These are phyloP conservation scores for Euphonia xanthogaster DNA, from an alignment of 2,797 vertebrate genomes.

Conservation along the genomic window DNA sequence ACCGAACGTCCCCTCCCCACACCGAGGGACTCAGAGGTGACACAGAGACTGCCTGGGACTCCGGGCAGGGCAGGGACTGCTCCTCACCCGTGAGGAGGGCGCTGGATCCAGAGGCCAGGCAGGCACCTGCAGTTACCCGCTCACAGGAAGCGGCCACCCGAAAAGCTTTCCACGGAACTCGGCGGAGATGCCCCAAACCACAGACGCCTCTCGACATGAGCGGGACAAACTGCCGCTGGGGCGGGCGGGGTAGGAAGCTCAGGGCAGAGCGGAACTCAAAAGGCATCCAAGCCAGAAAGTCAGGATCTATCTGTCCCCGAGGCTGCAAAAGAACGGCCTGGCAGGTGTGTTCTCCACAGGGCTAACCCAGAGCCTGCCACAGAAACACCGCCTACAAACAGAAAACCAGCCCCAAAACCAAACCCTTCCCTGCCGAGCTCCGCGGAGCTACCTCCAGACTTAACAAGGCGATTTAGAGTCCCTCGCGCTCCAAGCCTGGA, in stretches of 20 bases:
- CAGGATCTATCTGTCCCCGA: accelerated
- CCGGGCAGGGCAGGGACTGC: neutral
- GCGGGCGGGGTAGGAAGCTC: neutral
- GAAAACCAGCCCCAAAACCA: neutral
- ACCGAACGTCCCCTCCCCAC: accelerated
- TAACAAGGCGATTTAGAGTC: neutral
- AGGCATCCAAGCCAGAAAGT: neutral
- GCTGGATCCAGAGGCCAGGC: neutral
- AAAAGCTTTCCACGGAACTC: neutral
- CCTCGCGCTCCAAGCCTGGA: neutral
- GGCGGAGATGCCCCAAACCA: neutral
- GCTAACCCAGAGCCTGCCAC: neutral
- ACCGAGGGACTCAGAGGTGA: accelerated
- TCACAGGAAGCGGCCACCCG: neutral
- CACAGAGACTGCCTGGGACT: accelerated
- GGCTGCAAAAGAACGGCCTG: neutral
- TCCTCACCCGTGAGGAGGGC: accelerated
- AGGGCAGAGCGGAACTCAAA: neutral
- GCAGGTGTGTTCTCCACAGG: neutral
- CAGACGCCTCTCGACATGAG: accelerated
- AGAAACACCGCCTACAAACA: neutral
- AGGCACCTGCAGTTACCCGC: neutral
- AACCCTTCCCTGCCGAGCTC: accelerated
- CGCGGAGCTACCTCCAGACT: neutral
- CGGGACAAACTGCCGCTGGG: neutral